Evolutionary conservation across 2,797 vertebrate genomes (phyloP), one percentile per base, ranked within the genome.

Genomic region (Myiotriccus ornatus): DNA sequence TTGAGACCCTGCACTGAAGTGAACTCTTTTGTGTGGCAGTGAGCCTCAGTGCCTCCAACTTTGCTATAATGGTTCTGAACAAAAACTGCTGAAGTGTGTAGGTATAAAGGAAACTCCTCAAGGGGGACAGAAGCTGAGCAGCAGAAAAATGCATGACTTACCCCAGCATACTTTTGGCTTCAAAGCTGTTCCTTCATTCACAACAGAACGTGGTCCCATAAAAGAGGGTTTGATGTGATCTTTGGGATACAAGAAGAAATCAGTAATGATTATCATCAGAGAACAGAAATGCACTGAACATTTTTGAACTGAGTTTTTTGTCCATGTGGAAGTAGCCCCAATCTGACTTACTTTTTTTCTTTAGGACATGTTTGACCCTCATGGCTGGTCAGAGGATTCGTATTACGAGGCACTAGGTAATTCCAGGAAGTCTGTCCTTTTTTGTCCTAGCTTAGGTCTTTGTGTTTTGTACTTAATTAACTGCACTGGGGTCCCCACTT

Each of bases 361-460:
- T 55, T 90, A 99, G 98, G 99, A 99, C 47, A 99, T 99, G 99
- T 99, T 99, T 92, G 99, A 99, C 96, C 99, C 99, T 68, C 99
- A 99, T 50, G 99, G 99, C 92, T 99, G 99, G 99, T 98, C 99
- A 80, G 99, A 99, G 71, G 99, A 99, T 94, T 99, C 99, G 0
- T 99, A 99, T 95, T 99, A 99, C 15, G 99, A 99, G 94, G 97
- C 98, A 16, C 97, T 99, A 73, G 99, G 99, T 99, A 96, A 91
- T 80, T 93, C 60, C 78, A 89, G 76, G 90, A 92, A 92, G 50
- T 87, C 32, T 73, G 20, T 41, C 6, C 32, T 55, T 53, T 68
- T 89, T 64, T 84, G 15, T 84, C 56, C 84, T 50, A 27, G 41
- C 75, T 50, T 78, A 47, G 62, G 9, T 93, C 74, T 96, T 90